Base-by-base conservation (phyloP, 2,113 vertebrate species). In the Sinocyclocheilus rhinocerous region DNA sequence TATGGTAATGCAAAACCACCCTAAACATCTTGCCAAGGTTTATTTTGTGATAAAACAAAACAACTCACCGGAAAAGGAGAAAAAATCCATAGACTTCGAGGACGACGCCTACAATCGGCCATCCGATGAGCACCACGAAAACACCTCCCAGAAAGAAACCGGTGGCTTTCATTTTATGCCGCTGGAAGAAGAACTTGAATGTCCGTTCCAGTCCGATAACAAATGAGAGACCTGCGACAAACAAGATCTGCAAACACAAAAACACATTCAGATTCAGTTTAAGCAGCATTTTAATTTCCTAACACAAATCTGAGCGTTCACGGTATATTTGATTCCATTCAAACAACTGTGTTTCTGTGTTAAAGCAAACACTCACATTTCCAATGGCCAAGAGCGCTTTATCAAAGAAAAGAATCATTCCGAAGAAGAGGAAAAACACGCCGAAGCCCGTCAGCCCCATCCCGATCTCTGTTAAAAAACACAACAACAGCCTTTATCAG, bases 321-420 rank as follows among this genome's bases (percentile, higher is more conserved):
- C 10, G 10, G 48, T 9, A 45, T 2, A 11, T 45, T 48, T 3
- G 4, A 7, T 1, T 26, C 42, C 22, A 7, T 26, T 76, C 39
- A 45, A 73, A 45, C 39, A 73, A 22, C 63, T 26, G 12, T 63
- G 61, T 65, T 26, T 29, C 24, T 26, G 26, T 26, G 16, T 16
- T 16, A 42, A 33, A 26, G 1, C 36, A 48, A 61, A 88, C 73
- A 96, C 98, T 98, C 92, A 99, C 98, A 87, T 99, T 99, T 94
- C 98, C 98, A 88, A 99, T 99, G 73, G 98, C 98, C 92, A 99
- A 92, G 57, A 99, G 96, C 13, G 98, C 98, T 95, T 99, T 99
- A 94, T 99, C 98, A 92, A 99, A 99, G 94, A 99, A 99, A 57
- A 99, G 96, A 90, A 99, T 97, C 98, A 99, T 99, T 89, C 98